Conservation (phyloP, 2,113 vertebrate genomes). For the Thunnus thynnus region DNA sequence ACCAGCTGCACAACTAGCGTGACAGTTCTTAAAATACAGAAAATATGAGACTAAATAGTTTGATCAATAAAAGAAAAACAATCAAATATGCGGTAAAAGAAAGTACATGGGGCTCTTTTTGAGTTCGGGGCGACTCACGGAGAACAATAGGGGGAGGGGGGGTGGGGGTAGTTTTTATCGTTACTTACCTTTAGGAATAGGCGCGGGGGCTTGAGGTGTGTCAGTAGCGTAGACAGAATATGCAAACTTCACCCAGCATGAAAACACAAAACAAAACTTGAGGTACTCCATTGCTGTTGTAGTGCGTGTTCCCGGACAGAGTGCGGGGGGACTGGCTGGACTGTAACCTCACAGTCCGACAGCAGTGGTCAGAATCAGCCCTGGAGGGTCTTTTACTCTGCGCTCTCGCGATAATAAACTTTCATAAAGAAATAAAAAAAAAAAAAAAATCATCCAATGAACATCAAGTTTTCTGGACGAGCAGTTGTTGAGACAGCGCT, state of each 20-base stretch:
- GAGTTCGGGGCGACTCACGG: neutral
- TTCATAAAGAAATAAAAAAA: slow-evolving; percentile 21
- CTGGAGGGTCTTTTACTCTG: slow-evolving; percentile 25
- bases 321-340: slow-evolving; percentile 18
- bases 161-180: neutral
- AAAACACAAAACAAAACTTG: slow-evolving; percentile 68
- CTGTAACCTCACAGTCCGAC: slow-evolving; percentile 13
- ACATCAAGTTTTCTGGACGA: neutral
- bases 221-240: slow-evolving; percentile 54
- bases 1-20: neutral
- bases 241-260: slow-evolving; percentile 63
- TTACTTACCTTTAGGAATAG: slow-evolving; percentile 86
- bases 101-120: neutral
- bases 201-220: slow-evolving; percentile 39
- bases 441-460: neutral
- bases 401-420: slow-evolving; percentile 74
- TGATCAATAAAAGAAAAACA: neutral
- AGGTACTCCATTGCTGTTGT: slow-evolving; percentile 63
- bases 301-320: slow-evolving; percentile 33
- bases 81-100: neutral
- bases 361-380: slow-evolving; percentile 34
- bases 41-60: neutral
- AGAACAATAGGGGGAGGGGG: neutral
- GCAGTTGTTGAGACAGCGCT: neutral
- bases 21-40: neutral